A percentile compares a stretch with the other conserved stretches of the same genome.
These are phyloP conservation scores for Noctilio leporinus DNA, from an alignment of 2,113 vertebrate genomes.

Conservation along the genomic window DNA sequence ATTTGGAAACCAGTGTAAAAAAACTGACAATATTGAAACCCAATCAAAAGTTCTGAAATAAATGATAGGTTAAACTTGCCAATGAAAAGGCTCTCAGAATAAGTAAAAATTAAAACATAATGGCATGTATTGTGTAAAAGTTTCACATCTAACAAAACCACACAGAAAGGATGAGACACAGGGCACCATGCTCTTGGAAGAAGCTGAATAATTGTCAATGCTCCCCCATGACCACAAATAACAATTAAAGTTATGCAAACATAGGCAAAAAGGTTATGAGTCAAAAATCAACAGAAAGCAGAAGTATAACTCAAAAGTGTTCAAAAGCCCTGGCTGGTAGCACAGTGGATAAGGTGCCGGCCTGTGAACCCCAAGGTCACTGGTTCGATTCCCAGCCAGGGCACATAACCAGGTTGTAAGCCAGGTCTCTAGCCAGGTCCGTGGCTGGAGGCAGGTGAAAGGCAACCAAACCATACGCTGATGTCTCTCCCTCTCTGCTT, in stretches of 20 bases:
- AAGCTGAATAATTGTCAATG: not conserved
- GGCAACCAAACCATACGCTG: too few species aligned
- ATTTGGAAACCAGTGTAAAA: not conserved
- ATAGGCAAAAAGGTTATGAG: not conserved
- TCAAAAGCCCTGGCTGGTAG: too few species aligned
- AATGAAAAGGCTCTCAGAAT: not conserved
- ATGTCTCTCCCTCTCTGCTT: too few species aligned
- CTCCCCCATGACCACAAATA: not conserved
- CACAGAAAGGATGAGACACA: not conserved
- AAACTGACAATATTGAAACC: not conserved
- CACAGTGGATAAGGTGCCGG: too few species aligned
- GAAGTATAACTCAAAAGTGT: not conserved
- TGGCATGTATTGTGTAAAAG: not conserved
- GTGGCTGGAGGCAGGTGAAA: too few species aligned
- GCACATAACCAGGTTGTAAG: too few species aligned
- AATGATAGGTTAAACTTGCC: not conserved
- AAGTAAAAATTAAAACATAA: not conserved
- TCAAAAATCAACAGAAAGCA: slow-evolving; percentile 27
- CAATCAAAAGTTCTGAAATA: not conserved
- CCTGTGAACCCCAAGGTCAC: too few species aligned
- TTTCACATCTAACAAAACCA: not conserved
- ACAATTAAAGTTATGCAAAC: not conserved
- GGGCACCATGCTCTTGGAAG: not conserved
- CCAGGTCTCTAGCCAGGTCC: too few species aligned
- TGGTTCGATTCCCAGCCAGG: too few species aligned